Evolutionary conservation across 2,797 vertebrate genomes (phyloP).

Genomic region (Aulostomus chinensis): DNA sequence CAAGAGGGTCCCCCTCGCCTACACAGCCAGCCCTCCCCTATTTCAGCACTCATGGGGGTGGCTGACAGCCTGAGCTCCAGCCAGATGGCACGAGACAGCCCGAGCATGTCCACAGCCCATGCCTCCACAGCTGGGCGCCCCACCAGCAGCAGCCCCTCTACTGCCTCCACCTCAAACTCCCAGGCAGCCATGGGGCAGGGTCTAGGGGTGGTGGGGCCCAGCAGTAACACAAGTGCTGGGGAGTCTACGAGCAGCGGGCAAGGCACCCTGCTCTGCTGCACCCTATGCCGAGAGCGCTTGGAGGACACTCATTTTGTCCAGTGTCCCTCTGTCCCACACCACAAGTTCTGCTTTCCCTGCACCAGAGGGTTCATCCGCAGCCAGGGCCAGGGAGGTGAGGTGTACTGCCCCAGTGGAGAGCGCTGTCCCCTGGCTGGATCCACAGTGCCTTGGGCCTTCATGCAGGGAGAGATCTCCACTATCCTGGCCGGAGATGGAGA

Average conservation of each 20-base stretch:
- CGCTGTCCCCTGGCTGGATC: constrained; percentile 90
- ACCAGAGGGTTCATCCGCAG: constrained; percentile 89
- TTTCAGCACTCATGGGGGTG: constrained; percentile 88
- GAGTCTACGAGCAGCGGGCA: constrained; percentile 70
- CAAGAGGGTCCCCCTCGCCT: constrained; percentile 67
- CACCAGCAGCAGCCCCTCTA: constrained; percentile 75
- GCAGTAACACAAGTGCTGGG: constrained; percentile 52
- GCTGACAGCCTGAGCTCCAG: constrained; percentile 83
- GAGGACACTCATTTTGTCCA: constrained; percentile 94
- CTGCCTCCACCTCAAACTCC: constrained; percentile 70
- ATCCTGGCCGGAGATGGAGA: constrained; percentile 88
- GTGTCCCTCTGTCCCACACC: constrained; percentile 87
- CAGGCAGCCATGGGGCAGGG: constrained; percentile 64
- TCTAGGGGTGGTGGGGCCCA: constrained; percentile 43
- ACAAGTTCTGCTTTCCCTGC: constrained; percentile 94
- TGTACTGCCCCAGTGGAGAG: constrained; percentile 92
- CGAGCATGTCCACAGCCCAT: constrained; percentile 69
- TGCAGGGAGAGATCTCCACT: constrained; percentile 92
- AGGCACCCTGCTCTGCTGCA: constrained; percentile 85
- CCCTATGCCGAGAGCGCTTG: constrained; percentile 87
- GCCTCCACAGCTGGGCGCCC: constrained; percentile 68
- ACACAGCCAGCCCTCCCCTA: constrained; percentile 85
- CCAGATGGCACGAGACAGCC: constrained; percentile 85
- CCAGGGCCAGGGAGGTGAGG: constrained; percentile 85
- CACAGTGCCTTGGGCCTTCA: constrained; percentile 91